Base-by-base conservation (phyloP, 2,888 invertebrate genomes). In the Cancer borealis region DNA sequence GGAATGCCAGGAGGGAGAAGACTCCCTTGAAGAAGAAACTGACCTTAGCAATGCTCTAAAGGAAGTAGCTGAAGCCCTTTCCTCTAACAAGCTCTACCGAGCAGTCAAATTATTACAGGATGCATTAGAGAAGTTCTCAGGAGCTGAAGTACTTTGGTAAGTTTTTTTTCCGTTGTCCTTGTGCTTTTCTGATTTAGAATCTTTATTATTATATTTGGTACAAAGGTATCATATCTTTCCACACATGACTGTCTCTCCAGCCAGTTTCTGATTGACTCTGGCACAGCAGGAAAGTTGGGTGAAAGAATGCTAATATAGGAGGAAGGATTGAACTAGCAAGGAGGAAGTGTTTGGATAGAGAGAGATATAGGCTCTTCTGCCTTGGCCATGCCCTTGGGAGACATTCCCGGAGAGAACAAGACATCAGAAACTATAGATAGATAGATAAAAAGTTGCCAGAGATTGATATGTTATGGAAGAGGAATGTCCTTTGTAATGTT, bases 81-180 rank as follows among this genome's bases (percentile, higher is more conserved):
- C 54, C 26, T 39, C 39, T 26, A 88, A 88, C 66, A 96, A 96
- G 88, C 95, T 96, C 30, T 89, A 95, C 54, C 96, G 96, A 10
- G 96, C 96, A 30, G 95, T 96, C 4, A 91, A 84, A 6, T 95
- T 96, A 60, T 96, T 96, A 88, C 92, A 92, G 26, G 96, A 96
- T 14, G 96, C 96, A 4, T 95, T 95, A 46, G 96, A 96, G 30
- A 95, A 96, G 17, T 96, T 96, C 92, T 96, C 96, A 8, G 96
- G 96, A 14, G 95, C 96, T 54, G 93, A 96, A 73, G 92, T 95
- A 6, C 89, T 96, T 45, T 54, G 84, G 94, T 95, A 88, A 91
- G 95, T 92, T 30, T 88, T 88, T 1, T 8, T 4, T 10, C 79
- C 10, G 21, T 84, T 87, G 49, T 89, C 30, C 12, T n/a, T 54